Base-by-base conservation (phyloP, 2,888 invertebrate species). In the Metacarcinus magister region DNA sequence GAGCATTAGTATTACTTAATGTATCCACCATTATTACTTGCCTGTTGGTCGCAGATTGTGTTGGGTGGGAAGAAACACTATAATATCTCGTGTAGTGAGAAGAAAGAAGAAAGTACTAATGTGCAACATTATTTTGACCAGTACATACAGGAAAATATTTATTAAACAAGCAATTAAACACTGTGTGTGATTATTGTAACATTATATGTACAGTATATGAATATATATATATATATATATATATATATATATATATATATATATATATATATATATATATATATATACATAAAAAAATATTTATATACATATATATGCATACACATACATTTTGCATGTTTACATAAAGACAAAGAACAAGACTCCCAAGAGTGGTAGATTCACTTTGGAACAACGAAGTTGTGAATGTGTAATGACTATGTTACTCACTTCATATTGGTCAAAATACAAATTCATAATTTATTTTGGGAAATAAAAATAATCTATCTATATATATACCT, bases 181-280 rank as follows among this genome's bases (percentile, higher is more conserved):
- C n/a, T n/a, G n/a, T n/a, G n/a, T n/a, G n/a, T n/a, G n/a, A n/a
- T n/a, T n/a, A n/a, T n/a, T n/a, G n/a, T n/a, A n/a, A n/a, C n/a
- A n/a, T 28, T 75, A 23, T 75, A 16, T 60, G 60, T 60, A 60
- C 16, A 60, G 67, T 94, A 44, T 82, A 94, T 94, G 44, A 43
- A 82, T 94, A 94, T 82, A 94, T 94, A 94, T 94, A 94, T 94
- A 94, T 94, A 94, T 94, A 94, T 94, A 94, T 94, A 94, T 94
- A 94, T 94, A 67, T 94, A 94, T 94, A 67, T 94, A 94, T 75
- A 94, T 94, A 94, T 94, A 94, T 94, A 94, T 94, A 94, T 94
- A 75, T 94, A 94, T 94, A 94, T 94, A 94, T 94, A 94, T 94
- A 67, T 67, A 67, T 94, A 60, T 94, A 67, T 94, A 60, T 67